Evolutionary conservation across 2,797 vertebrate genomes (phyloP).

Genomic region (Phrynocephalus guinanensis): DNA sequence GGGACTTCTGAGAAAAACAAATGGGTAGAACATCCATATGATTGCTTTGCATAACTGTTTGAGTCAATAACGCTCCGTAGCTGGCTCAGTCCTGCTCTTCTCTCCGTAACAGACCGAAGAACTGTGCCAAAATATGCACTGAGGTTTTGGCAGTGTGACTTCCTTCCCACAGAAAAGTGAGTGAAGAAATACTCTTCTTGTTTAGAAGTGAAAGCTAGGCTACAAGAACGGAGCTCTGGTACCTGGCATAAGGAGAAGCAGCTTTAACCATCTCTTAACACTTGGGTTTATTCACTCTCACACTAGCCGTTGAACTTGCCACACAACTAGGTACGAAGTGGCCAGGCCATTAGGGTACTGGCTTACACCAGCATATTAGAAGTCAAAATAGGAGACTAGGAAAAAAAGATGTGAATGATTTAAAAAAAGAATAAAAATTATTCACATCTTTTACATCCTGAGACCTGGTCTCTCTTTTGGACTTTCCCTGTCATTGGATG

Average conservation of each 20-base stretch:
- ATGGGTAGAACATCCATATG: neutral
- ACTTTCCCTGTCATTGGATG: too few relatives aligned
- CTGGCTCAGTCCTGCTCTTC: constrained; percentile 34
- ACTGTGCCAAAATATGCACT: constrained; percentile 44
- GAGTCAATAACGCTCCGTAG: constrained; percentile 34
- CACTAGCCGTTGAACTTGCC: neutral
- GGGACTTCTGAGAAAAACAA: neutral
- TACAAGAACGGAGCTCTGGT: constrained; percentile 34
- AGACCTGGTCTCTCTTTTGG: too few relatives aligned
- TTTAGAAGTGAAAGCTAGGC: constrained; percentile 45
- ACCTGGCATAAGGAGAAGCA: constrained; percentile 11
- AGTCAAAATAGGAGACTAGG: too few relatives aligned
- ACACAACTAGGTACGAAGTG: constrained; percentile 22
- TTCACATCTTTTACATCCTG: too few relatives aligned
- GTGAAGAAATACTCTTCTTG: constrained; percentile 45
- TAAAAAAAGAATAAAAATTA: too few relatives aligned
- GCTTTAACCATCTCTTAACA: constrained; percentile 47
- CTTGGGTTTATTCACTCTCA: constrained; percentile 35
- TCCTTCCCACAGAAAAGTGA: constrained; percentile 53
- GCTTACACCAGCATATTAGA: neutral
- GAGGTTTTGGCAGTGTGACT: constrained; percentile 59
- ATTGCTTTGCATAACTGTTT: neutral
- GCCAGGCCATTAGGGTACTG: constrained; percentile 11
- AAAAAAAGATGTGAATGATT: too few relatives aligned
- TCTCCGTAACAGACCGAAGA: constrained; percentile 40